Evolutionary conservation across 2,797 vertebrate species (phyloP), one percentile per base, ranked within the genome.

Genomic region (Enteromius afrohamiltoni): DNA sequence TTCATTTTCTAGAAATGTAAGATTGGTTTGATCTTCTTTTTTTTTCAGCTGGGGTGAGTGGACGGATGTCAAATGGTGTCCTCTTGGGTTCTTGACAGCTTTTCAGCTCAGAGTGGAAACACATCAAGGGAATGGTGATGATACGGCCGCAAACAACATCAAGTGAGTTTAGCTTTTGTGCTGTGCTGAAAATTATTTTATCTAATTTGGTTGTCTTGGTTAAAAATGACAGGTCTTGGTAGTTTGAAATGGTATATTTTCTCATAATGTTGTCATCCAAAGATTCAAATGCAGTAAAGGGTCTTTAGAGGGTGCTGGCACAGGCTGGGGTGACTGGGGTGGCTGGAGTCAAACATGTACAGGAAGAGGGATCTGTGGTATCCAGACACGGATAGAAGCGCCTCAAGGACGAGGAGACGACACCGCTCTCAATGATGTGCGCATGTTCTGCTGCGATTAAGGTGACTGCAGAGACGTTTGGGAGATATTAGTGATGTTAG

Each of bases 31-130:
- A 58, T 23, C 3, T 23, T 5, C n/a, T 19, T 83, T 11, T 77
- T 55, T 65, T 29, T 69, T 16, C 53, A 86, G 85, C 47, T 86
- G 85, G 85, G 90, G 89, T 67, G 55, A 87, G 34, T 90, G 89
- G 82, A 88, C 78, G 55, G 53, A 53, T 34, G 79, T 87, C 49
- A 73, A 23, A 26, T 91, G 51, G 68, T 90, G 62, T 31, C 14
- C 14, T 31, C 31, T 29, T 64, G 62, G 62, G 17, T 31, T 31
- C 29, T 64, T 64, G 29, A 31, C 0, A 0, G 62, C 0, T 8
- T 64, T 64, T 31, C 26, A 31, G 62, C 62, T 64, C 6, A 64
- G 26, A 64, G 62, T 64, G 0, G 62, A 64, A 9, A 0, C 0
- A 0, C 0, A 5, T 31, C 14, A 31, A 64, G 62, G 62, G 31